Conservation (phyloP, 1,140 invertebrate genomes). For the Cydia amplana region DNA sequence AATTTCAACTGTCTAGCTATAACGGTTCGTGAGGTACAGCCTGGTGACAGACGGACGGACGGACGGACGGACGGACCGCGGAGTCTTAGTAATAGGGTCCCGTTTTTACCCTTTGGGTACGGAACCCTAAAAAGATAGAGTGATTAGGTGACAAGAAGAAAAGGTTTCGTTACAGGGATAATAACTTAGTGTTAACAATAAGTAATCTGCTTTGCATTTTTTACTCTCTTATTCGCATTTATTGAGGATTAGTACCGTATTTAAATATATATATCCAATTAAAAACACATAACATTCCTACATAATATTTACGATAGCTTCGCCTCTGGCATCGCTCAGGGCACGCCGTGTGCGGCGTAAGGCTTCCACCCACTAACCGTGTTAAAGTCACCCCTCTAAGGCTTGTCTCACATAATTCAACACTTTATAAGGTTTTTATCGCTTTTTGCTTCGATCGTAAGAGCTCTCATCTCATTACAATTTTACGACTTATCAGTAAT, state of each 20-base stretch:
- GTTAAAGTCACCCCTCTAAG: conserved; percentile 41
- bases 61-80: no score
- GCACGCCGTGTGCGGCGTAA: conserved; percentile 35
- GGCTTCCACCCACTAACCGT: conserved; percentile 44
- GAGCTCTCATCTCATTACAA: neutral
- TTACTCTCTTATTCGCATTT: no score
- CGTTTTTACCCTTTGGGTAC: no score
- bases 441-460: neutral
- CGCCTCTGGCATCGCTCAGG: conserved; percentile 16
- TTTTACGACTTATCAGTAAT: neutral
- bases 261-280: neutral
- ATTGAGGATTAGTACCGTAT: neutral
- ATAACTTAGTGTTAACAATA: no score
- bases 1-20: no score
- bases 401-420: neutral
- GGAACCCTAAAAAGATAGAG: no score
- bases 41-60: no score
- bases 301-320: conserved; percentile 28
- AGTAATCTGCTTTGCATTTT: no score
- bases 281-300: conserved; percentile 10
- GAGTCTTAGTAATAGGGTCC: no score
- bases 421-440: neutral
- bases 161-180: no score
- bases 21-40: no score
- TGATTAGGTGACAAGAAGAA: no score